phyloP scores from a whole-genome alignment of 2,888 invertebrate species.

The Theretra japonica region DNA sequence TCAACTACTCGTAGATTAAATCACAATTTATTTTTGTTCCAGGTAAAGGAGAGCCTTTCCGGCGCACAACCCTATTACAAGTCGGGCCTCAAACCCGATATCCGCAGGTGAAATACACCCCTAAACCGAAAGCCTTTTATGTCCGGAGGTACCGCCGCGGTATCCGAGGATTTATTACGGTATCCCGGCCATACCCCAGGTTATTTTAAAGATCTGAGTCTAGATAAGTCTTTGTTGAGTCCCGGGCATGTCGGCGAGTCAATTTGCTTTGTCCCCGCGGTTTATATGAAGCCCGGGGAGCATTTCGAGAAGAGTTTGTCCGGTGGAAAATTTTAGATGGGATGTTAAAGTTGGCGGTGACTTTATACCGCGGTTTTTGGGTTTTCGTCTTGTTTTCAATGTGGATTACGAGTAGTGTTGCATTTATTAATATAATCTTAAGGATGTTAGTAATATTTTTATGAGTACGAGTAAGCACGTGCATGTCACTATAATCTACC shows the following conservation, averaged over 20 bases:
- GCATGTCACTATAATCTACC: no score
- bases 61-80: not conserved
- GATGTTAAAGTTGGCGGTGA: no score
- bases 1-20: not conserved
- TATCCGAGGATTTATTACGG: constrained; percentile 16
- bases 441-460: no score
- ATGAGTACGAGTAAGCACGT: no score
- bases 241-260: constrained; percentile 7
- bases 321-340: not conserved
- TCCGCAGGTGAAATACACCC: not conserved
- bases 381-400: not conserved
- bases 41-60: constrained; percentile 3
- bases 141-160: not conserved
- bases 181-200: not conserved
- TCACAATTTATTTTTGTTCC: not conserved
- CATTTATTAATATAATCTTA: no score
- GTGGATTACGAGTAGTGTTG: no score
- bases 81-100: constrained; percentile 7
- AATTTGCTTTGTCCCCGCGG: constrained; percentile 19
- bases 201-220: constrained; percentile 11
- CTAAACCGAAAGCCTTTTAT: constrained; percentile 13
- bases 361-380: not conserved
- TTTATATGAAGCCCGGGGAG: not conserved
- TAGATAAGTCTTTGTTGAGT: constrained; percentile 2
- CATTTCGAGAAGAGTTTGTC: no score